These are phyloP conservation scores for Lumbricus terrestris DNA, from an alignment of 2,888 invertebrate genomes.

Conservation along the genomic window DNA sequence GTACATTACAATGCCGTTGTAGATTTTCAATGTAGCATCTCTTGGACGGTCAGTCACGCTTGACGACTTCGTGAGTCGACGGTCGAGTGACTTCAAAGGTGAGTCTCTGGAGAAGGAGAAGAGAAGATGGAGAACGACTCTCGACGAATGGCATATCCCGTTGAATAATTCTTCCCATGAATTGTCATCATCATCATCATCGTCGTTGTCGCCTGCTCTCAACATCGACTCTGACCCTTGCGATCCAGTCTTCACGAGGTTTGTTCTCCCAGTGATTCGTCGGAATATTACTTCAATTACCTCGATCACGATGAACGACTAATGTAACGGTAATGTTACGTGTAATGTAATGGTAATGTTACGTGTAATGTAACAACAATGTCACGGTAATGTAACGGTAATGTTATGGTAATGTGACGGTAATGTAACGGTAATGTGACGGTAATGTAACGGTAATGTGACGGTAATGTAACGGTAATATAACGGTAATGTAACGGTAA, in stretches of 20 bases:
- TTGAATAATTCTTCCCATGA: neutral
- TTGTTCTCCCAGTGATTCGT: neutral
- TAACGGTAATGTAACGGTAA: too few species aligned
- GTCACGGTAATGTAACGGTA: too few species aligned
- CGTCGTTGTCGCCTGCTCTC: too few species aligned
- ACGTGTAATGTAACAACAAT: too few species aligned
- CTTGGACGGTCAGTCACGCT: neutral
- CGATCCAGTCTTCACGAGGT: neutral
- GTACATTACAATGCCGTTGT: neutral
- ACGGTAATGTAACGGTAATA: too few species aligned
- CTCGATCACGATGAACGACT: too few species aligned
- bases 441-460: too few species aligned
- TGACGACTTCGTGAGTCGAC: neutral
- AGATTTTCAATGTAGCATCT: neutral
- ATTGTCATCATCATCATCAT: neutral
- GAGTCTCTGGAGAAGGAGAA: neutral
- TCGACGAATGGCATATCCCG: neutral
- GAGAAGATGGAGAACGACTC: neutral
- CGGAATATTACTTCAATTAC: neutral
- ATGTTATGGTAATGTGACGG: too few species aligned
- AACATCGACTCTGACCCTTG: neutral
- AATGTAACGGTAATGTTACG: too few species aligned
- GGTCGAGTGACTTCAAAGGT: neutral
- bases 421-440: too few species aligned
- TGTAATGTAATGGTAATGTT: too few species aligned